Evolutionary conservation across 2,888 invertebrate species (phyloP).

Genomic region (Hypselothyrea guttata): DNA sequence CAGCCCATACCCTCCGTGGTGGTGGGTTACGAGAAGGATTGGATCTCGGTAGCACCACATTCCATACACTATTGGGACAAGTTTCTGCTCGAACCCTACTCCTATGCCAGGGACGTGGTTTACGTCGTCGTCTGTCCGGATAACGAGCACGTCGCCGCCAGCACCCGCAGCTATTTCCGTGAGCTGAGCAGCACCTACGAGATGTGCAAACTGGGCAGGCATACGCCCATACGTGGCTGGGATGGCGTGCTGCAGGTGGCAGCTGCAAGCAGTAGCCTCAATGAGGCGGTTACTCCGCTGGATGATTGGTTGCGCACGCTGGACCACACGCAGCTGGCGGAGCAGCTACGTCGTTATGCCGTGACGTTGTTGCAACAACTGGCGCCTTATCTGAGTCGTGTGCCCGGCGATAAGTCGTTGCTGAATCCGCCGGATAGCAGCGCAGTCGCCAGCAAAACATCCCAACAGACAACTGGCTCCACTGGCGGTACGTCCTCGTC

Average conservation of each 20-base stretch:
- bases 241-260: slow-evolving; percentile 94
- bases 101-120: slow-evolving; percentile 96
- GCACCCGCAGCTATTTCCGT: slow-evolving; percentile 93
- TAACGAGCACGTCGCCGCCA: slow-evolving; percentile 90
- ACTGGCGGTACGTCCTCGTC: background rate
- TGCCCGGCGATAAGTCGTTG: slow-evolving; percentile 88
- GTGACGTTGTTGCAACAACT: slow-evolving; percentile 89
- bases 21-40: slow-evolving; percentile 97
- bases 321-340: slow-evolving; percentile 90
- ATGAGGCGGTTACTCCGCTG: slow-evolving; percentile 83
- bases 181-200: slow-evolving; percentile 97
- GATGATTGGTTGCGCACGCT: slow-evolving; percentile 95
- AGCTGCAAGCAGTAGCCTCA: slow-evolving; percentile 17
- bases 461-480: background rate
- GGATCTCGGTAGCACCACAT: slow-evolving; percentile 96
- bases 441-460: no score
- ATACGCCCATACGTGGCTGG: slow-evolving; percentile 92
- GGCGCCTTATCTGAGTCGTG: slow-evolving; percentile 89
- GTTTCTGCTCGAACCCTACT: slow-evolving; percentile 97
- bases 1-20: slow-evolving; percentile 97
- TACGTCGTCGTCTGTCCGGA: slow-evolving; percentile 98
- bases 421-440: slow-evolving; percentile 85
- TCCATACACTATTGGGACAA: slow-evolving; percentile 98
- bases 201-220: slow-evolving; percentile 95
- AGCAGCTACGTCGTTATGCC: slow-evolving; percentile 93